phyloP scores from a whole-genome alignment of 2,113 vertebrate species.

The Strigops habroptila region DNA sequence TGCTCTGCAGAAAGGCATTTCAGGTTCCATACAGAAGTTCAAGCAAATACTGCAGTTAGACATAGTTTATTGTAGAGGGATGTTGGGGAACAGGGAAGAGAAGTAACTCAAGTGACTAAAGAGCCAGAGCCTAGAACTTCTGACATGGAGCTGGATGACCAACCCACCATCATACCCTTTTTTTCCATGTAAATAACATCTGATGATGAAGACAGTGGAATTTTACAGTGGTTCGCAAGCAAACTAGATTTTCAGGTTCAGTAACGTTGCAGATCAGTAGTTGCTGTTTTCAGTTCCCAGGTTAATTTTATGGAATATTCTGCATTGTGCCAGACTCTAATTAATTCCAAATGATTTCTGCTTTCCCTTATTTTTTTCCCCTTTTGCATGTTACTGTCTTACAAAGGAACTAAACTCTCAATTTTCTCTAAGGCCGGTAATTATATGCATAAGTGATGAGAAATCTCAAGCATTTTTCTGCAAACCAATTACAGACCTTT shows the following conservation, averaged over 20 bases:
- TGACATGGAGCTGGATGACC: background rate
- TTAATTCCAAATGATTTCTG: slow-evolving; percentile 41
- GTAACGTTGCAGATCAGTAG: background rate
- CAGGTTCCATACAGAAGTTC: background rate
- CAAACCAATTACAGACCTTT: background rate
- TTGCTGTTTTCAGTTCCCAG: slow-evolving; percentile 27
- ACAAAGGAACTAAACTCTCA: slow-evolving; percentile 5
- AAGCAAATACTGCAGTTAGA: background rate
- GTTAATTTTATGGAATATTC: slow-evolving; percentile 57
- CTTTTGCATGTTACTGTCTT: slow-evolving; percentile 10
- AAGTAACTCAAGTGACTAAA: background rate
- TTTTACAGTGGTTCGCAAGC: slow-evolving; percentile 8
- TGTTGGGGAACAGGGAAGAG: background rate
- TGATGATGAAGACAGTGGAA: slow-evolving; percentile 3
- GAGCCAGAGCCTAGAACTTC: background rate
- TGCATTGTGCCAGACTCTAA: slow-evolving; percentile 22
- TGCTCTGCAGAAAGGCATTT: background rate
- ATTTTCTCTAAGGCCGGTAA: slow-evolving; percentile 8
- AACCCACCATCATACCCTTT: background rate
- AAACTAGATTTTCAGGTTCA: slow-evolving; percentile 41
- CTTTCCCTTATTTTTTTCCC: background rate
- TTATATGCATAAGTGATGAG: background rate
- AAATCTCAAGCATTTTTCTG: background rate
- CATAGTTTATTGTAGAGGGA: background rate
- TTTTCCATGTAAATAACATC: background rate